Base-by-base conservation (phyloP, 2,888 invertebrate genomes). In the Oegoconia quadripuncta region DNA sequence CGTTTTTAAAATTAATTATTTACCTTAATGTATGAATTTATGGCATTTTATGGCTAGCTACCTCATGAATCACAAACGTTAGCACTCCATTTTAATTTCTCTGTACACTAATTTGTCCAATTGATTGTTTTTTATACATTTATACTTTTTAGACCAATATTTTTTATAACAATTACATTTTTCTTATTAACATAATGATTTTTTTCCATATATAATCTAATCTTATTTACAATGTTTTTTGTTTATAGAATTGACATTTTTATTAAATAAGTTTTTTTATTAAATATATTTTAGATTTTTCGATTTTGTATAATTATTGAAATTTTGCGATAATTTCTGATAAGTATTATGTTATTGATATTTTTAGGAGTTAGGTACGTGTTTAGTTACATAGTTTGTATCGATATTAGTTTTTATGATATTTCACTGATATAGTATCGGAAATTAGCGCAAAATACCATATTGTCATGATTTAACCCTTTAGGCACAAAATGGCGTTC, bases 11-110 rank as follows among this genome's bases (percentile, higher is more conserved):
- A 26, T 16, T 31, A 30, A 35, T 27, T 20, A 32, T 33, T 18
- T 25, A 37, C 41, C 30, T 37, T 34, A 14, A 32, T 11, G 9
- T 26, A 41, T 40, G 65, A 52, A 49, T 62, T 68, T 83, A 87
- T 86, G 86, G 86, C 86, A 83, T 83, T 74, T 64, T 76, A 84
- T 87, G 86, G 86, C 86, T 84, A 84, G 84, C 84, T 84, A 84
- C 83, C 83, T 81, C 83, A 79, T 76, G 81, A 77, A 80, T 80
- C 80, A 80, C 77, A 78, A 73, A 65, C 63, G 64, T 76, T 74
- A 79, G 77, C 77, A 77, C 77, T 74, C 71, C 44, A 59, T 59
- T 58, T 51, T n/a, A n/a, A n/a, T n/a, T 59, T 64, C 54, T 58
- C 66, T 74, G 64, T 74, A 77, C 74, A 64, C 52, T 59, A 70